Evolutionary conservation across 1,140 invertebrate species (phyloP).

Genomic region (Pachypeltis micranthus): DNA sequence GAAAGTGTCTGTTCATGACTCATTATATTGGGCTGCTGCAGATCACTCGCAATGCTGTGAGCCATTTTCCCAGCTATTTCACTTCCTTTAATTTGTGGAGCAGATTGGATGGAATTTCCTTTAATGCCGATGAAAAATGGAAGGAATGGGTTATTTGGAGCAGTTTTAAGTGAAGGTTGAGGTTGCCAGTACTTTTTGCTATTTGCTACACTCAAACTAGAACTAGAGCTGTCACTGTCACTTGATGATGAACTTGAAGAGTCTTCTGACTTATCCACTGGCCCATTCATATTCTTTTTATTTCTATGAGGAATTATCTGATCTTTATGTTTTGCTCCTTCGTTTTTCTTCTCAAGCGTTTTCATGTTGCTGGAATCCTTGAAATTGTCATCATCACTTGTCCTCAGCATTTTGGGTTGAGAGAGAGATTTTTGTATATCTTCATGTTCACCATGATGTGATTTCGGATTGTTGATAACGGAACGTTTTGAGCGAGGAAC

Average conservation of each 20-base stretch:
- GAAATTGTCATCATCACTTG: too few species aligned
- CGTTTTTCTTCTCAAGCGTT: constrained; percentile 21
- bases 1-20: constrained; percentile 42
- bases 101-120: constrained; percentile 36
- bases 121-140: constrained; percentile 41
- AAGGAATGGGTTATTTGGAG: constrained; percentile 36
- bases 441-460: too few species aligned
- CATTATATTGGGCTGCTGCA: constrained; percentile 44
- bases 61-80: constrained; percentile 38
- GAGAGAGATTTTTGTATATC: too few species aligned
- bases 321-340: constrained; percentile 17
- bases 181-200: constrained; percentile 31
- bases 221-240: constrained; percentile 9
- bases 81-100: constrained; percentile 31
- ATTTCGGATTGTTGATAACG: too few species aligned
- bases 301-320: constrained; percentile 21
- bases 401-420: too few species aligned
- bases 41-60: constrained; percentile 41
- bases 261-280: constrained; percentile 9
- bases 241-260: constrained; percentile 12
- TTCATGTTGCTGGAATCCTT: not conserved
- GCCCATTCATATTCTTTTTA: not conserved
- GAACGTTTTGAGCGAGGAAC: too few species aligned
- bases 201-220: constrained; percentile 24
- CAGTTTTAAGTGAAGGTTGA: constrained; percentile 37